Percentiles rank a stretch among this genome's conserved stretches.
These are phyloP conservation scores for Dioctria linearis DNA, from an alignment of 2,888 invertebrate species.

Conservation along the genomic window DNA sequence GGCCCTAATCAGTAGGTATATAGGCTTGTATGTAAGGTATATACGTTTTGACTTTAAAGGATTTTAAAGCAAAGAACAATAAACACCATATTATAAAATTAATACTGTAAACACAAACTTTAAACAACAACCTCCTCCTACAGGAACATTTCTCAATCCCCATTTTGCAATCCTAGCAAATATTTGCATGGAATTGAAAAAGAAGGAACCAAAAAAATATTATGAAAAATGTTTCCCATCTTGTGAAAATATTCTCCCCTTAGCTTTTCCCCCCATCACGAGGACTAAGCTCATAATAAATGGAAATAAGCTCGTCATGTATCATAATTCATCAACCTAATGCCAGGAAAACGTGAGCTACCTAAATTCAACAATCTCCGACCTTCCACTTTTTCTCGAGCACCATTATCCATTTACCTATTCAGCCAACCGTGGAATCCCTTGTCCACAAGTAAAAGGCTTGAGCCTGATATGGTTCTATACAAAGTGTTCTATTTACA, in stretches of 20 bases:
- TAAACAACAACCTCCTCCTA: conserved; percentile 22
- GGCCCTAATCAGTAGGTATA: no score
- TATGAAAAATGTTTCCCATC: conserved; percentile 48
- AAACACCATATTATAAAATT: conserved; percentile 44
- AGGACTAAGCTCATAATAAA: conserved; percentile 35
- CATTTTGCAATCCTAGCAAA: conserved; percentile 41
- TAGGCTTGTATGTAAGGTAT: no score
- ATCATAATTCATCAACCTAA: conserved; percentile 53
- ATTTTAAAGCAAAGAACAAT: conserved; percentile 4
- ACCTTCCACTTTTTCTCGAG: conserved; percentile 51
- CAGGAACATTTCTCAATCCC: not conserved
- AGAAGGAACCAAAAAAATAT: conserved; percentile 39
- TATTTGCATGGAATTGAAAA: conserved; percentile 44
- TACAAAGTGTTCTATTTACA: not conserved
- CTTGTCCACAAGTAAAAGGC: conserved; percentile 48
- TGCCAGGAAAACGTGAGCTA: conserved; percentile 43
- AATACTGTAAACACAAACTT: conserved; percentile 43
- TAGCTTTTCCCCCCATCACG: conserved; percentile 1
- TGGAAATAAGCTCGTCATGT: conserved; percentile 50
- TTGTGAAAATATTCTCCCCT: conserved; percentile 37
- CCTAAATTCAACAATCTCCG: conserved; percentile 47
- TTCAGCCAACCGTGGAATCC: conserved; percentile 46
- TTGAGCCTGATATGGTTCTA: conserved; percentile 12
- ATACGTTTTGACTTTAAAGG: no score
- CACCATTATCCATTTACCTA: conserved; percentile 51